Percentiles rank a stretch among this genome's conserved stretches.
These are phyloP conservation scores for Lagodon rhomboides DNA, from an alignment of 2,797 vertebrate species.

Conservation along the genomic window DNA sequence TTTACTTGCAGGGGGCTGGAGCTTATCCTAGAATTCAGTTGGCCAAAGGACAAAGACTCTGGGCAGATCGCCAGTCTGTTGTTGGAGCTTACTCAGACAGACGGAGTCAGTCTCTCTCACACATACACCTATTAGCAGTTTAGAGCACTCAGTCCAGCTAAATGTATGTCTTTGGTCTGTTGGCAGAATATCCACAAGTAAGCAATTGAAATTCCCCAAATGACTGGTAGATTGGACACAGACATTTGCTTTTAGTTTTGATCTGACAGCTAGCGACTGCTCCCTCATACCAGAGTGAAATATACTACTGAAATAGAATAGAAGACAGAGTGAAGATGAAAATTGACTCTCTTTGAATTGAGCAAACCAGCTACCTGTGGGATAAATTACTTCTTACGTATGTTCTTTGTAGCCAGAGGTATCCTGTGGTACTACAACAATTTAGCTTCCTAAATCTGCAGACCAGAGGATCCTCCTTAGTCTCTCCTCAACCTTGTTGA, in stretches of 20 bases:
- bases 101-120: constrained; percentile 12
- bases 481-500: background rate
- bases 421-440: background rate
- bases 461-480: background rate
- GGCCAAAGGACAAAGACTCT: constrained; percentile 15
- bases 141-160: background rate
- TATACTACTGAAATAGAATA: background rate
- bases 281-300: background rate
- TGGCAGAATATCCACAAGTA: constrained; percentile 2
- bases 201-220: background rate
- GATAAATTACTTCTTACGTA: background rate
- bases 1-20: constrained; percentile 6
- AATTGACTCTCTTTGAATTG: background rate
- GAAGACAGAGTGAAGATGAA: background rate
- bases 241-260: background rate
- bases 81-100: background rate
- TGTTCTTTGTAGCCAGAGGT: background rate
- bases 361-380: background rate
- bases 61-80: constrained; percentile 12
- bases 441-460: background rate
- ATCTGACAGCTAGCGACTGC: background rate
- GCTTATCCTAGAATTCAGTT: constrained; percentile 4
- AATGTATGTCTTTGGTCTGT: constrained; percentile 12
- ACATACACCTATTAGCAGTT: constrained; percentile 13
- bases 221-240: background rate